These are phyloP conservation scores for Dione juno DNA, from an alignment of 2,888 invertebrate species.

Conservation along the genomic window DNA sequence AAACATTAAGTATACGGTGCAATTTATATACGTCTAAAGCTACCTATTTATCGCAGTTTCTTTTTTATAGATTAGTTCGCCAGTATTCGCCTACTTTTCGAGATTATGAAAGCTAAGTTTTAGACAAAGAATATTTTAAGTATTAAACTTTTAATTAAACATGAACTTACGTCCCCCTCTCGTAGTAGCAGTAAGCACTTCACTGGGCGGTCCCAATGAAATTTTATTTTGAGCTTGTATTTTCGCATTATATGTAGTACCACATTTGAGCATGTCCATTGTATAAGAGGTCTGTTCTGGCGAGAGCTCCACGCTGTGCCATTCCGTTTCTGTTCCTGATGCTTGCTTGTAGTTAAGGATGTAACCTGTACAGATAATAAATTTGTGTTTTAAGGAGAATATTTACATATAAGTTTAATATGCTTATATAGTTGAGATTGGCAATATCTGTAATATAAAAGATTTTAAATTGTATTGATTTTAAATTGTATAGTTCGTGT, in stretches of 20 bases:
- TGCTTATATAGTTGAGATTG: background rate
- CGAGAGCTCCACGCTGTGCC: constrained; percentile 89
- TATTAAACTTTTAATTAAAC: background rate
- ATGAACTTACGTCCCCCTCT: constrained; percentile 87
- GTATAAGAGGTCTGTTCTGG: constrained; percentile 89
- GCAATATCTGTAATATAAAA: too few relatives aligned
- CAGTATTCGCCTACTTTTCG: too few relatives aligned
- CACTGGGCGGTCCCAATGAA: constrained; percentile 88
- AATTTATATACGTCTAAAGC: too few relatives aligned
- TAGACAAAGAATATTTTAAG: background rate
- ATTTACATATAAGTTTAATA: background rate
- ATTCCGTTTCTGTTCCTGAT: constrained; percentile 86
- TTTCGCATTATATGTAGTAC: constrained; percentile 89
- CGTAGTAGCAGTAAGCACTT: constrained; percentile 86
- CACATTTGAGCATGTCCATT: constrained; percentile 89
- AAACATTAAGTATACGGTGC: too few relatives aligned
- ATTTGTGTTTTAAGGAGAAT: too few relatives aligned
- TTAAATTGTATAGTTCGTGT: too few relatives aligned
- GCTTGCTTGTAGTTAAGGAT: constrained; percentile 87
- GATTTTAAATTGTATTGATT: too few relatives aligned
- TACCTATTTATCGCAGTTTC: too few relatives aligned
- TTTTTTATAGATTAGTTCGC: too few relatives aligned
- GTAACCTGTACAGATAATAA: constrained; percentile 82
- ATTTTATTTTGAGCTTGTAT: constrained; percentile 90
- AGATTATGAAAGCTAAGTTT: too few relatives aligned